Base-by-base conservation (phyloP, 2,797 vertebrate genomes). In the Hoplostethus mediterraneus region DNA sequence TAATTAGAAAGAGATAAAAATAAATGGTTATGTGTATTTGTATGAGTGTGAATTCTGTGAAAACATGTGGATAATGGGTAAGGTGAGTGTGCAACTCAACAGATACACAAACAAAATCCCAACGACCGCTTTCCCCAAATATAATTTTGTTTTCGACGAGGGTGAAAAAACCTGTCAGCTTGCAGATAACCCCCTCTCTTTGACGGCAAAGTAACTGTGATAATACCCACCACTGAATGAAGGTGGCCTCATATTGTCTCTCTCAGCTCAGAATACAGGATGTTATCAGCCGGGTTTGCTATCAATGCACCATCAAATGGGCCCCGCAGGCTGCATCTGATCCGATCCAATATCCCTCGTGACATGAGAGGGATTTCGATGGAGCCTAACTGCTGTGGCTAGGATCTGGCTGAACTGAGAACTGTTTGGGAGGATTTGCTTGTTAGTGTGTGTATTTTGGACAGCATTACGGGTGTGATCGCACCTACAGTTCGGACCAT, bases 301-400 rank as follows among this genome's bases (percentile, higher is more conserved):
- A 88, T 88, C 87, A 82, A 51, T 76, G 75, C 47, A 51, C 47
- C 79, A 83, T 90, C 80, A 79, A 85, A 90, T 77, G 75, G 79
- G 77, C 79, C 79, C 40, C 10, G 14, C 57, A 73, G 78, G 77
- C 76, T 80, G 74, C 64, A 45, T 78, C 79, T 83, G 82, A 87
- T 86, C 67, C 81, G 73, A 88, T 87, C 74, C 71, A 77, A 89
- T 75, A 80, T 84, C 80, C 78, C 83, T 83, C 82, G 86, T 55
- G 78, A 60, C 40, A 52, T 77, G 63, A 78, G 54, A 59, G 75
- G 78, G 85, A 89, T 89, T 87, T 82, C 82, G 79, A 85, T 76
- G 73, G 83, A 82, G 67, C 76, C 77, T 31, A 55, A 64, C 67
- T 74, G 67, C 83, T 57, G 76, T 69, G 56, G 71, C 59, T 53